Evolutionary conservation across 2,113 vertebrate species (phyloP), one percentile per base, ranked within the genome.

Genomic region (Spea bombifrons): DNA sequence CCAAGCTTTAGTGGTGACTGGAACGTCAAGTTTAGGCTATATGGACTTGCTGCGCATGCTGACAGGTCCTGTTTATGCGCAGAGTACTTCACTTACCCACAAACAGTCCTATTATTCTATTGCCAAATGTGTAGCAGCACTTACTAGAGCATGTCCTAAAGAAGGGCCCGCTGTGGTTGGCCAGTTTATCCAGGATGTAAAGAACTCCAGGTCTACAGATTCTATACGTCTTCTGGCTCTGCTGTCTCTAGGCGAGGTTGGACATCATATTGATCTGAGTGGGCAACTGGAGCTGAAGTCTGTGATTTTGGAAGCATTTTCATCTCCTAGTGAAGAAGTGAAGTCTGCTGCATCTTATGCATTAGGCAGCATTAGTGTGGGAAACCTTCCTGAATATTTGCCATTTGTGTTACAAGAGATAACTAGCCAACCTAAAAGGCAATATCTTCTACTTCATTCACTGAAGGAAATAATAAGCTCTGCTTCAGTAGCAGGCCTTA

Each of bases 61-160:
- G 50, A 99, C 97, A 0, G 95, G 97, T 65, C 97, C 97, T 0
- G 97, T 99, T 66, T 99, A 99, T 86, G 94, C 96, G 0, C 97
- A 99, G 88, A 99, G 88, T 52, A 90, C 96, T 8, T 92, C 95
- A 9, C 94, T 99, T 83, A 95, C 97, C 83, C 97, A 99, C 90
- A 99, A 99, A 89, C 97, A 99, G 88, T 97, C 97, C 44, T 99
- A 99, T 73, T 98, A 97, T 90, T 99, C 97, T 85, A 99, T 99
- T 89, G 97, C 97, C 84, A 99, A 99, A 85, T 98, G 97, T 78
- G 97, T 99, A 53, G 97, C 97, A 9, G 97, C 97, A 47, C 95
- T 99, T 73, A 99, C 97, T 70, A 88, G 96, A 78, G 97, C 97
- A 66, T 98, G 97, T 83, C 97, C 97, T 76, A 94, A 92, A 78